Base-by-base conservation (phyloP, 2,888 invertebrate genomes). In the Chaetoderma sp. region DNA sequence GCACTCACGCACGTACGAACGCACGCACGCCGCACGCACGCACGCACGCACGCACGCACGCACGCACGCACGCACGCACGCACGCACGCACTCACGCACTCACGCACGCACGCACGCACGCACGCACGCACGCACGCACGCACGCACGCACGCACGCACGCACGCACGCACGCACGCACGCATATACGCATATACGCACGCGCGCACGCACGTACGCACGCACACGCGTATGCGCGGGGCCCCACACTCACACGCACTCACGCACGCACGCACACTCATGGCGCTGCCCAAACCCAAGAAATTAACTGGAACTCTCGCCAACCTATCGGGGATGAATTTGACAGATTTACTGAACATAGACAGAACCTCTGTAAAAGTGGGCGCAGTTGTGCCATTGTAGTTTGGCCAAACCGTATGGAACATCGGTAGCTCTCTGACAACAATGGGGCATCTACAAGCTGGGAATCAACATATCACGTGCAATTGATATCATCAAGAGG, bases 11-110 rank as follows among this genome's bases (percentile, higher is more conserved):
- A n/a, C n/a, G n/a, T n/a, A n/a, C n/a, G n/a, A n/a, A n/a, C n/a
- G n/a, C n/a, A n/a, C n/a, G n/a, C n/a, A n/a, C n/a, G n/a, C n/a
- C n/a, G n/a, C n/a, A n/a, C n/a, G n/a, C n/a, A n/a, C n/a, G n/a
- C 56, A 56, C 56, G 42, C 56, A 56, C 56, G 45, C 44, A 39
- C 57, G 45, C 44, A 39, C 57, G 30, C 57, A 42, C 57, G 18
- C 57, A 42, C 57, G 30, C 57, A 27, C 39, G 30, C 57, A 27
- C 36, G 16, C n/a, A n/a, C n/a, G n/a, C n/a, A n/a, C n/a, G n/a
- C n/a, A n/a, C n/a, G n/a, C n/a, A n/a, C n/a, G n/a, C n/a, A n/a
- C n/a, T n/a, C n/a, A n/a, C n/a, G n/a, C n/a, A n/a, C n/a, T n/a
- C n/a, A n/a, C n/a, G n/a, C 44, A 57, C 42, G 18, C 42, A 36